Evolutionary conservation across 1,140 invertebrate species (phyloP).

Genomic region (Bilobella aurantiaca): DNA sequence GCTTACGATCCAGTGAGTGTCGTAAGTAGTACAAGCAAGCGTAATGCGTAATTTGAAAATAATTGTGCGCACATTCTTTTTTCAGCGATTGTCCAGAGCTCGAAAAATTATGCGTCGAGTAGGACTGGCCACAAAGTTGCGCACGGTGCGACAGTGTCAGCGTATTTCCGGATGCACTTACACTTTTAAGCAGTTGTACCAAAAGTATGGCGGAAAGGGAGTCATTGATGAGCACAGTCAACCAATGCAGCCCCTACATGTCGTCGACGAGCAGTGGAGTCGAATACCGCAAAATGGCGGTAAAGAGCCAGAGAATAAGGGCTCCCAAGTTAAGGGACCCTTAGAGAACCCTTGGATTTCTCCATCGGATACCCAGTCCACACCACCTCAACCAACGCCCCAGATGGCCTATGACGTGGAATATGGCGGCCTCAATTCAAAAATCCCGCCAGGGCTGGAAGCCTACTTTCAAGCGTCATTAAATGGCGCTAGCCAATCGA

Average conservation of each 20-base stretch:
- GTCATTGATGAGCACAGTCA: background rate
- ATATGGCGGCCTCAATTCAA: background rate
- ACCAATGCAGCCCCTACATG: background rate
- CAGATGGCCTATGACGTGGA: background rate
- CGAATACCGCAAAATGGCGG: background rate
- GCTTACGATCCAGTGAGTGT: too few species aligned
- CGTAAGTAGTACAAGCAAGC: too few species aligned
- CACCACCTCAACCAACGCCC: background rate
- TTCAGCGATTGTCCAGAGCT: background rate
- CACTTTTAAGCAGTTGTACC: background rate
- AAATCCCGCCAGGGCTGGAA: background rate
- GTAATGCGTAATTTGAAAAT: too few species aligned
- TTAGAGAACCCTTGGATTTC: background rate
- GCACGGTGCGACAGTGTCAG: background rate
- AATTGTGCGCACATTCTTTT: background rate
- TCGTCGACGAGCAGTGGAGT: background rate
- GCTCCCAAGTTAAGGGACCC: background rate
- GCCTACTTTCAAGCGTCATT: background rate
- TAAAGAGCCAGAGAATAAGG: too few species aligned
- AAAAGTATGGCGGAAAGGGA: constrained; percentile 1
- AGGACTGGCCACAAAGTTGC: background rate
- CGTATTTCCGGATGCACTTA: constrained; percentile 1
- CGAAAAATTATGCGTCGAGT: background rate
- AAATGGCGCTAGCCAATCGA: background rate
- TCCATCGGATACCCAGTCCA: background rate